These are phyloP conservation scores for Cephalotes varians DNA, from an alignment of 2,888 invertebrate genomes.

Conservation along the genomic window DNA sequence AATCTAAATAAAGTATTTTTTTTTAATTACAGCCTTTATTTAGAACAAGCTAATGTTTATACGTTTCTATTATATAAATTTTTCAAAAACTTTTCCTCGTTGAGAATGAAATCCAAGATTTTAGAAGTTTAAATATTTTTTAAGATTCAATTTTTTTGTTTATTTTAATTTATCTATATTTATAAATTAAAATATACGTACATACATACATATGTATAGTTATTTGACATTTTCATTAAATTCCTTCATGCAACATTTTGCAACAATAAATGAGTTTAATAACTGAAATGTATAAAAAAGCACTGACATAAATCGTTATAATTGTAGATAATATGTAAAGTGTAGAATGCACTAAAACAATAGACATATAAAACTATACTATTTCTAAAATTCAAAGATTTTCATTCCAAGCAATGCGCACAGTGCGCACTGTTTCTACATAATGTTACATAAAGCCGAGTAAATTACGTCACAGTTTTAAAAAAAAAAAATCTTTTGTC, in stretches of 20 bases:
- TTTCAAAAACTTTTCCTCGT: neutral
- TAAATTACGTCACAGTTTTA: slow-evolving; percentile 11
- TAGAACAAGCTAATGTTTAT: neutral
- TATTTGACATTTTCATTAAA: slow-evolving; percentile 29
- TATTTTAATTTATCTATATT: neutral
- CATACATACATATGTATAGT: neutral
- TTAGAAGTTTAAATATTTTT: neutral
- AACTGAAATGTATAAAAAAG: slow-evolving; percentile 52
- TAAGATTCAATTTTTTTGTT: neutral
- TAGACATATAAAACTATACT: slow-evolving; percentile 16
- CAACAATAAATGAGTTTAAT: slow-evolving; percentile 46
- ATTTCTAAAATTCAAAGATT: slow-evolving; percentile 23
- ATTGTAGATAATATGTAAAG: slow-evolving; percentile 1
- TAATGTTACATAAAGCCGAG: slow-evolving; percentile 14
- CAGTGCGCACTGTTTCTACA: neutral
- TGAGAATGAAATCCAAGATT: neutral
- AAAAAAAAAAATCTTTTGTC: slow-evolving; percentile 23
- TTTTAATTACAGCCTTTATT: slow-evolving; percentile 16
- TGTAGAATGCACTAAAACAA: slow-evolving; percentile 17
- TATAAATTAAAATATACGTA: neutral
- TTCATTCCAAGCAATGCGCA: neutral
- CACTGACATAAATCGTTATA: neutral
- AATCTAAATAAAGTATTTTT: slow-evolving; percentile 13
- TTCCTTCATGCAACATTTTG: slow-evolving; percentile 4
- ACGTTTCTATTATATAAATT: neutral